A percentile compares a stretch with the other conserved stretches of the same genome.
Evolutionary conservation across 2,113 vertebrate species (phyloP).

Genomic region (Calyptomena viridis): DNA sequence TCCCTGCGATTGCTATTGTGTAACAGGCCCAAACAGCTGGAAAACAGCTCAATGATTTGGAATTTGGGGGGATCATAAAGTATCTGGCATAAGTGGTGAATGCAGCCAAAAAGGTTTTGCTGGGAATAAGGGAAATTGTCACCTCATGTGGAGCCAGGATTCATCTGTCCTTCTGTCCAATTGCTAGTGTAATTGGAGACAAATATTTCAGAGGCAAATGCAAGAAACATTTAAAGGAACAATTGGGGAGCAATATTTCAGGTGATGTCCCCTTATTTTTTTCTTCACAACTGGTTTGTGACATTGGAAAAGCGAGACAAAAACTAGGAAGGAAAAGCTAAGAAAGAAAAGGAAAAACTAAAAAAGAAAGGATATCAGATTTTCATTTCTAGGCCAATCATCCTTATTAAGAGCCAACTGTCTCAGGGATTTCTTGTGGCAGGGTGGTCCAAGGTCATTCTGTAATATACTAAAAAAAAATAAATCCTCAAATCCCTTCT

Average conservation of each 20-base stretch:
- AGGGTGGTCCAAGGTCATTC: not conserved
- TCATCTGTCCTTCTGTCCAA: not conserved
- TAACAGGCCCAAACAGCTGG: not conserved
- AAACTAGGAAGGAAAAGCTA: not conserved
- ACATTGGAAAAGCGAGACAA: not conserved
- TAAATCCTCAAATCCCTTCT: not conserved
- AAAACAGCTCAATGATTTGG: not conserved
- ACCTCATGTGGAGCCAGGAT: rapidly evolving
- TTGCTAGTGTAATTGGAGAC: not conserved
- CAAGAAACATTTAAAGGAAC: not conserved
- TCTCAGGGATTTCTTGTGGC: not conserved
- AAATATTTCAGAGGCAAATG: not conserved
- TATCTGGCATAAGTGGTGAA: not conserved
- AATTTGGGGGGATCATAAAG: not conserved
- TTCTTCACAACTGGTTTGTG: not conserved
- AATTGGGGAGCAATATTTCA: not conserved
- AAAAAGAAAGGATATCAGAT: not conserved
- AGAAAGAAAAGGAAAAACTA: too few relatives aligned
- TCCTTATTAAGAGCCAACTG: not conserved
- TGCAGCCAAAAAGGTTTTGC: not conserved
- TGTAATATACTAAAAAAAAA: not conserved
- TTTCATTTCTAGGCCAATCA: not conserved
- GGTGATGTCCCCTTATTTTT: not conserved
- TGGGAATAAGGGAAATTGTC: not conserved
- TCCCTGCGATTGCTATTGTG: rapidly evolving